Evolutionary conservation across 2,113 vertebrate genomes (phyloP), one percentile per base, ranked within the genome.

Genomic region (Phaethon lepturus): DNA sequence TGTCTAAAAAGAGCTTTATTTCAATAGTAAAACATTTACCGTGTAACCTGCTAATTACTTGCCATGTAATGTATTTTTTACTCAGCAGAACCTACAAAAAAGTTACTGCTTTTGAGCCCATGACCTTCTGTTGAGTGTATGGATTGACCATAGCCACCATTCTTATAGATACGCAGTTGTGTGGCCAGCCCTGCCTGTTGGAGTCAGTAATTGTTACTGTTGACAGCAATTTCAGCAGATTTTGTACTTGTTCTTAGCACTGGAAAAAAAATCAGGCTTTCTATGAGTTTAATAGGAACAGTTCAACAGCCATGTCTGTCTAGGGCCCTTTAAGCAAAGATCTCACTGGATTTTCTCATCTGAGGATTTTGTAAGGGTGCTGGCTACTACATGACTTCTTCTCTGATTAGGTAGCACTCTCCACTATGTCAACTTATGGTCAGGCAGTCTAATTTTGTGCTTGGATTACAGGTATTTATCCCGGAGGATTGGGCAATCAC

Each of bases 161-260:
- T 44, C 29, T 19, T 40, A 22, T 1, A 24, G 1, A 0, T 22
- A 18, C 0, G 7, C 1, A 1, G 38, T 62, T 1, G 0, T 76
- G 45, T 49, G 38, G 56, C 67, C 69, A 64, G 5, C 40, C 19
- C 52, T 40, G 9, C 40, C 31, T 2, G 0, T 44, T 44, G 20
- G 33, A 84, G 44, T 42, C 26, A 35, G 6, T 52, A 53, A 18
- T 49, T 79, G 53, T 42, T 45, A 17, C 18, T 1, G 3, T 31
- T 40, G 38, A 31, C 42, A 17, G 16, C 8, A 17, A 55, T 72
- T 88, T 75, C 3, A 4, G 22, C 73, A 87, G 59, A 50, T 81
- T 74, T 87, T 66, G 7, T 52, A 8, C 14, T 42, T 4, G 6
- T 8, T 47, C 29, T 86, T 78, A 82, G 23, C 45, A 29, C 13